Conservation (phyloP, 2,113 vertebrate genomes). For the Aleadryas rufinucha region DNA sequence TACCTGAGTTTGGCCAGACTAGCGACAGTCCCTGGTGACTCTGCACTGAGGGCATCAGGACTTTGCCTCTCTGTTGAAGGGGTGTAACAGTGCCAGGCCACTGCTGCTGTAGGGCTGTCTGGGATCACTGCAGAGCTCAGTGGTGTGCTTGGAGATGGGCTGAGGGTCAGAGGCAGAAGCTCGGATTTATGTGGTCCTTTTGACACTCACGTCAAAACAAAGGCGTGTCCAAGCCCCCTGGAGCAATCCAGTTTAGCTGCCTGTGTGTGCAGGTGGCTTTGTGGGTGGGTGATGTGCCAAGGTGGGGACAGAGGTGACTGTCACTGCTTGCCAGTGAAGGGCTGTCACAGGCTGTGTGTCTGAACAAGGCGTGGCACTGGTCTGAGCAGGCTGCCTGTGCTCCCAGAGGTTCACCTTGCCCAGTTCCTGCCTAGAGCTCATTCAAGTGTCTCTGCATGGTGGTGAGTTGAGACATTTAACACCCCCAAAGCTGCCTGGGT, state of each 20-base stretch:
- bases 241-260: background rate
- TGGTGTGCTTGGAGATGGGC: background rate
- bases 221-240: background rate
- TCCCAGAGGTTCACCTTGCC: background rate
- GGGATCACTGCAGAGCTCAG: background rate
- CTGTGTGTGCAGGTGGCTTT: background rate
- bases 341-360: background rate
- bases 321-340: background rate
- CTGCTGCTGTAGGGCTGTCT: background rate
- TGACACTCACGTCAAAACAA: background rate
- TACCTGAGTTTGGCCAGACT: background rate
- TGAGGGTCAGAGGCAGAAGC: background rate
- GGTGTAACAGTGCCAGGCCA: background rate
- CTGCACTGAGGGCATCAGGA: background rate
- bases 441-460: background rate
- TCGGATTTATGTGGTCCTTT: background rate
- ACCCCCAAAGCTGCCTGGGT: background rate
- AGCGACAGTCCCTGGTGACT: background rate
- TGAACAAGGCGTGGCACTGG: rapidly evolving
- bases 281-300: background rate
- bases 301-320: background rate
- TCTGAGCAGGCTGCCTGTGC: background rate
- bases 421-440: background rate
- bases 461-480: background rate
- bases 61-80: background rate